These are phyloP conservation scores for Xiphydria camelus DNA, from an alignment of 2,888 invertebrate genomes.

Conservation along the genomic window DNA sequence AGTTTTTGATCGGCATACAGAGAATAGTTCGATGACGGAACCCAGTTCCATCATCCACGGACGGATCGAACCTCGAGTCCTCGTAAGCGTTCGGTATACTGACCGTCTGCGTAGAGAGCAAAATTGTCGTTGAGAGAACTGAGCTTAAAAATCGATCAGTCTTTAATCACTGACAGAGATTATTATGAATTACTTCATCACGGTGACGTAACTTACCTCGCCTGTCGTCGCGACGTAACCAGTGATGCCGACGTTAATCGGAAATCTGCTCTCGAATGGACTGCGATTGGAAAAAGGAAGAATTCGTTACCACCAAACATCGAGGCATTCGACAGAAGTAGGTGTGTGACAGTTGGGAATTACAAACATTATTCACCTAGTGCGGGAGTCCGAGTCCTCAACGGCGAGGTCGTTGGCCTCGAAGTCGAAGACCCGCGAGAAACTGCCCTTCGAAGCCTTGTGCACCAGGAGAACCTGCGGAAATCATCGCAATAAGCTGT, in stretches of 20 bases:
- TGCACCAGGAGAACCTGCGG: conserved; percentile 83
- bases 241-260: conserved; percentile 93
- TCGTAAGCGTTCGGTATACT: conserved; percentile 89
- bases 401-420: conserved; percentile 86
- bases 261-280: conserved; percentile 90
- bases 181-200: background rate
- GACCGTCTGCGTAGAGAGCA: conserved; percentile 70
- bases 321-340: conserved; percentile 15
- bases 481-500: conserved; percentile 15
- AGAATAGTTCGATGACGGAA: conserved; percentile 89
- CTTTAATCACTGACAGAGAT: background rate
- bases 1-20: conserved; percentile 96
- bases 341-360: conserved; percentile 18
- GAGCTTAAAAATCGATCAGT: background rate
- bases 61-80: conserved; percentile 85
- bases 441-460: conserved; percentile 87
- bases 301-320: background rate
- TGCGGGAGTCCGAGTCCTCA: conserved; percentile 79
- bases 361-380: conserved; percentile 62
- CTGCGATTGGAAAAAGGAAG: conserved; percentile 60
- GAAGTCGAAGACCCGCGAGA: conserved; percentile 92
- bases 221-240: conserved; percentile 94
- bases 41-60: conserved; percentile 79
- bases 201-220: conserved; percentile 68
- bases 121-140: too few species aligned